phyloP scores from a whole-genome alignment of 2,797 vertebrate genomes.

The Benthosema pterotum region DNA sequence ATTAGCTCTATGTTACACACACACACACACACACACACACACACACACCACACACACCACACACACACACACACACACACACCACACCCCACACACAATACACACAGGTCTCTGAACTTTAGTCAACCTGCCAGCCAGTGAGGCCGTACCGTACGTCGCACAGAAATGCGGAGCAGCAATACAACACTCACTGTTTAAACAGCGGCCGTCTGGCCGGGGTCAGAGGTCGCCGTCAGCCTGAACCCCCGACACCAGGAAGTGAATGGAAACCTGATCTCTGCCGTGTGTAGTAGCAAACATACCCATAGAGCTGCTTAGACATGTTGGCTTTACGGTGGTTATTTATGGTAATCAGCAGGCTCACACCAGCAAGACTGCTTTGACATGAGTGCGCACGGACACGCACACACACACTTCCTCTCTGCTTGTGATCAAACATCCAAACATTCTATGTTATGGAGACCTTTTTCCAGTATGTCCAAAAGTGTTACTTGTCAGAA shows the following conservation, averaged over 20 bases:
- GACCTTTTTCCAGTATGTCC: too few species aligned
- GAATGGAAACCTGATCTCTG: neutral
- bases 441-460: too few species aligned
- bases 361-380: too few species aligned
- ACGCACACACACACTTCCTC: too few species aligned
- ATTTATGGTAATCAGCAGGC: too few species aligned
- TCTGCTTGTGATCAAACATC: too few species aligned
- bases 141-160: too few species aligned
- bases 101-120: neutral
- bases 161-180: constrained; percentile 25
- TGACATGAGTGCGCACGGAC: too few species aligned
- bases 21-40: neutral
- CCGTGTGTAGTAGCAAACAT: too few species aligned
- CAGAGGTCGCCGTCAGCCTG: constrained; percentile 26
- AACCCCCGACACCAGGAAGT: neutral
- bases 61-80: constrained; percentile 12
- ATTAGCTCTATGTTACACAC: neutral
- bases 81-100: neutral
- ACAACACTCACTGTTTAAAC: neutral
- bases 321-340: too few species aligned
- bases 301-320: too few species aligned
- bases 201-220: constrained; percentile 13
- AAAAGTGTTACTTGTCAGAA: too few species aligned
- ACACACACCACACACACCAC: constrained; percentile 5
- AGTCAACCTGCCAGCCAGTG: constrained; percentile 1